These are phyloP conservation scores for Apodemia zela DNA, from an alignment of 2,888 invertebrate species.

Conservation along the genomic window DNA sequence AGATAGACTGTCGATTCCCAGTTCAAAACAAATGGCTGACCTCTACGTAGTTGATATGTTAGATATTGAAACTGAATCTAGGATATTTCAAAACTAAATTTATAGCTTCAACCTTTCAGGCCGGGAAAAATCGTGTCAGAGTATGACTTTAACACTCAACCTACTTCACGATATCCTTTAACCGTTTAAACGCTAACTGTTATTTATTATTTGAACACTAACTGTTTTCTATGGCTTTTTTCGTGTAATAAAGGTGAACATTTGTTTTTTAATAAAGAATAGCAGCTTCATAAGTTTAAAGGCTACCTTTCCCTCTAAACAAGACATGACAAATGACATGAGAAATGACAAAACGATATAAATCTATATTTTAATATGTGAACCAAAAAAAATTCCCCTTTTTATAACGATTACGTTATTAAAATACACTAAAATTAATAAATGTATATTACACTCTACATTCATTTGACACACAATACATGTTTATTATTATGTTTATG, in stretches of 20 bases:
- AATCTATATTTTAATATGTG: too few species aligned
- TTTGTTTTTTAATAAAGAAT: background rate
- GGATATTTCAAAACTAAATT: slow-evolving; percentile 15
- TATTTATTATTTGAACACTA: background rate
- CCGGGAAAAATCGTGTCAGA: slow-evolving; percentile 15
- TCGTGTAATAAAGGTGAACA: background rate
- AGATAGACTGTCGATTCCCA: slow-evolving; percentile 13
- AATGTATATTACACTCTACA: too few species aligned
- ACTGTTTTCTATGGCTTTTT: background rate
- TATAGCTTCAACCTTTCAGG: slow-evolving; percentile 13
- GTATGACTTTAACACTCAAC: slow-evolving; percentile 4
- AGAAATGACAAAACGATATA: too few species aligned
- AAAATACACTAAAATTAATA: too few species aligned
- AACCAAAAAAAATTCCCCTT: too few species aligned
- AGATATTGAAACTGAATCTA: slow-evolving; percentile 12
- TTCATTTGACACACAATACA: too few species aligned
- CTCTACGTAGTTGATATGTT: slow-evolving; percentile 9
- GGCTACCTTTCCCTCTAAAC: too few species aligned
- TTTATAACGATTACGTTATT: too few species aligned
- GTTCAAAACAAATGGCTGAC: slow-evolving; percentile 16
- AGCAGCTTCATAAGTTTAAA: too few species aligned
- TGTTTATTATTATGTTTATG: too few species aligned
- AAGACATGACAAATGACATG: too few species aligned
- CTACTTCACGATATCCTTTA: slow-evolving; percentile 7
- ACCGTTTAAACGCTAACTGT: slow-evolving; percentile 1